These are phyloP conservation scores for Apostichopus parvimensis DNA, from an alignment of 35 echinoderm and acorn worm genomes.

Conservation along the genomic window DNA sequence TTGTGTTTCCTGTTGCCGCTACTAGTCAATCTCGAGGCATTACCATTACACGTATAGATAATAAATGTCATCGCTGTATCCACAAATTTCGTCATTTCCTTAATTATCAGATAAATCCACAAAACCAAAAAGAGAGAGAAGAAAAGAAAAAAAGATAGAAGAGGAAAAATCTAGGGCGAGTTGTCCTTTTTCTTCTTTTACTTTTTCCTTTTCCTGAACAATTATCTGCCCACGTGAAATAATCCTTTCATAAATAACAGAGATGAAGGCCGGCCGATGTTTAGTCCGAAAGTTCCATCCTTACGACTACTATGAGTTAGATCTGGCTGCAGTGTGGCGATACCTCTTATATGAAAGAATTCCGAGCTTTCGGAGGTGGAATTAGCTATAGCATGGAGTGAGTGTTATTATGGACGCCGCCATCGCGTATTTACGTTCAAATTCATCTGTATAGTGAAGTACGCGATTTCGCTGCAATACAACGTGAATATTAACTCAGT, in stretches of 20 bases:
- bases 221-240: constrained; percentile 40
- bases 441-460: not conserved
- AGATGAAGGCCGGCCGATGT: not conserved
- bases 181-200: not conserved
- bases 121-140: too few species aligned
- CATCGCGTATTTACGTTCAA: too few species aligned
- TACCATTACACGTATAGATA: not conserved
- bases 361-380: too few species aligned
- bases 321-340: too few species aligned
- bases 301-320: not conserved
- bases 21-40: not conserved
- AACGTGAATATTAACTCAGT: constrained; percentile 23
- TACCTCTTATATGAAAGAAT: not conserved
- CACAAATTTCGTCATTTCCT: constrained; percentile 25
- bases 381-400: too few species aligned
- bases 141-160: too few species aligned
- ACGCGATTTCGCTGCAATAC: not conserved
- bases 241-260: not conserved
- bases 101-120: constrained; percentile 10
- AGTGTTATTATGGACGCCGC: too few species aligned
- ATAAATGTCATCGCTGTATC: not conserved
- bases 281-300: not conserved
- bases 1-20: constrained; percentile 19
- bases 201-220: not conserved
- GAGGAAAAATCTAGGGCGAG: constrained; percentile 8